Conservation (phyloP, 2,888 invertebrate genomes). For the Caenorhabditis afra region DNA sequence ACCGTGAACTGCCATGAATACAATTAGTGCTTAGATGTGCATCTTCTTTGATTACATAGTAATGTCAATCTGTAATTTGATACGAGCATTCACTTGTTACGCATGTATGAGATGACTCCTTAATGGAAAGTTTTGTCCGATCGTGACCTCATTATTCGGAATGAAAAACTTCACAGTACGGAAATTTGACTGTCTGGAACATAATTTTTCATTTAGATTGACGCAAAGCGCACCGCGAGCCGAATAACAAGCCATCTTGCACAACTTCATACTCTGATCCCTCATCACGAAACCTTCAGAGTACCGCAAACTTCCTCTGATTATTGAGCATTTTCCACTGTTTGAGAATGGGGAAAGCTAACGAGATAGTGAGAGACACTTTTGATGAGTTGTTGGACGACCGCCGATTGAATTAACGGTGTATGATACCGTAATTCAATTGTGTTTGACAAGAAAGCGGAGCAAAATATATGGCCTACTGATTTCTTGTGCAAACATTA, state of each 20-base stretch:
- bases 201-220: too few species aligned
- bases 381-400: constrained; percentile 7
- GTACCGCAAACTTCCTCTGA: background rate
- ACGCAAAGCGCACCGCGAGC: background rate
- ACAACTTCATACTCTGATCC: too few species aligned
- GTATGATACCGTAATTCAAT: constrained; percentile 50
- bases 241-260: background rate
- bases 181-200: too few species aligned
- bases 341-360: constrained; percentile 28
- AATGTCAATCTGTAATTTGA: constrained; percentile 49
- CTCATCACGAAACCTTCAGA: too few species aligned
- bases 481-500: constrained; percentile 28
- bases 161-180: too few species aligned
- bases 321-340: constrained; percentile 24
- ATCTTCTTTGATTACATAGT: constrained; percentile 50
- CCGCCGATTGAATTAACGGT: constrained; percentile 44
- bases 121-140: background rate
- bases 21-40: constrained; percentile 32
- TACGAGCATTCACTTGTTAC: constrained; percentile 44
- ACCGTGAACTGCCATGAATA: constrained; percentile 55
- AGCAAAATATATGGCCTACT: constrained; percentile 39
- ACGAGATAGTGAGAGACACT: constrained; percentile 22
- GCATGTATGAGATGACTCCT: constrained; percentile 35
- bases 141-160: constrained; percentile 4
- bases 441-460: constrained; percentile 42